Conservation (phyloP, 2,797 vertebrate species). For the Poeciliopsis paucimaculata region DNA sequence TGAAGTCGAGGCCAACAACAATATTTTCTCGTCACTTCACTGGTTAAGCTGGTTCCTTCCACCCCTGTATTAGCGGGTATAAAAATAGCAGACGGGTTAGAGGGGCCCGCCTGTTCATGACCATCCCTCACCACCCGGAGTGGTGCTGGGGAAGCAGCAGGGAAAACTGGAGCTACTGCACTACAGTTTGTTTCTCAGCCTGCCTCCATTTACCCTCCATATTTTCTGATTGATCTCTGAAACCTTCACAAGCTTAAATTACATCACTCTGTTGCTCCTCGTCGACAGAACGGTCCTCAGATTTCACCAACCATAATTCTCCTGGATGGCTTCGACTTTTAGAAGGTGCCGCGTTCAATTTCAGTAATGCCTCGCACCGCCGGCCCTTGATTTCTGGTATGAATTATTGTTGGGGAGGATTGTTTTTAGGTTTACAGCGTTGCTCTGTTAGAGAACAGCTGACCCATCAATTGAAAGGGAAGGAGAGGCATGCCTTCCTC, state of each 20-base stretch:
- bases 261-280: conserved; percentile 68
- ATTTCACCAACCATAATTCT: conserved; percentile 77
- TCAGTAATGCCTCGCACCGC: conserved; percentile 56
- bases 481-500: conserved; percentile 8
- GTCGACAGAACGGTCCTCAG: conserved; percentile 56
- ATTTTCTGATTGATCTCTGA: conserved; percentile 68
- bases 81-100: conserved; percentile 69
- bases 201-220: conserved; percentile 34
- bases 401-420: conserved; percentile 68
- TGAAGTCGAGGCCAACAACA: conserved; percentile 55
- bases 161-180: conserved; percentile 45
- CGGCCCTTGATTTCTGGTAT: conserved; percentile 53
- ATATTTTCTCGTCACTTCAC: conserved; percentile 59
- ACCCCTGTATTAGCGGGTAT: conserved; percentile 52
- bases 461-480: conserved; percentile 54
- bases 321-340: conserved; percentile 66
- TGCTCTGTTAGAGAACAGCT: conserved; percentile 57
- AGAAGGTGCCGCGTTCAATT: conserved; percentile 76
- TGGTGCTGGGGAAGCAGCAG: conserved; percentile 61
- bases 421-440: conserved; percentile 69
- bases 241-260: conserved; percentile 73
- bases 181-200: conserved; percentile 43
- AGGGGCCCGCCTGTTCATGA: conserved; percentile 62
- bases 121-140: conserved; percentile 61
- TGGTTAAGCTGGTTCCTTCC: conserved; percentile 42